These are phyloP conservation scores for Cariama cristata DNA, from an alignment of 2,113 vertebrate species.

Conservation along the genomic window DNA sequence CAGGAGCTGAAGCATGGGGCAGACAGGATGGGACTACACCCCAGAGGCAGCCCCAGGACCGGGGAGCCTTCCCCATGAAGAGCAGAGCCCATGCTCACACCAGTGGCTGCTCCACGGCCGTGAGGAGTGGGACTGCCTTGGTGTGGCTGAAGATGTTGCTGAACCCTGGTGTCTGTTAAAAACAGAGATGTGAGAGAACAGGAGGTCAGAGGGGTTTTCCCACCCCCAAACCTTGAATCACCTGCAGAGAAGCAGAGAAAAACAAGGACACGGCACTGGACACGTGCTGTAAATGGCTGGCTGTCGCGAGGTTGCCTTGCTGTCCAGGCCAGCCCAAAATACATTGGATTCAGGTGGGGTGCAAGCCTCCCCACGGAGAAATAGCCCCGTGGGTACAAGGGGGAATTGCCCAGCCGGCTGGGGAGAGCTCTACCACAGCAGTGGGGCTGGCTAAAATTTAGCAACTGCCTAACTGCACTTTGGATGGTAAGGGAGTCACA, in stretches of 20 bases:
- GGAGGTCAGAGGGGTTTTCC: not conserved
- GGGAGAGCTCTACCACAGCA: not conserved
- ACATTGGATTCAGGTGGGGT: not conserved
- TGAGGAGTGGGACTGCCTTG: not conserved
- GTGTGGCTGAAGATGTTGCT: not conserved
- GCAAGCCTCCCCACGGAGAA: not conserved
- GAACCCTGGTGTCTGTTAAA: not conserved
- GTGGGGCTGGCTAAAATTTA: not conserved
- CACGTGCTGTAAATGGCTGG: not conserved
- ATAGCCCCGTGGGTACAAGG: rapidly evolving
- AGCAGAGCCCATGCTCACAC: not conserved
- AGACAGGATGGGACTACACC: not conserved
- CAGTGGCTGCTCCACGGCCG: not conserved
- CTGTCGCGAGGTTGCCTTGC: not conserved
- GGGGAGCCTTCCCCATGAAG: not conserved
- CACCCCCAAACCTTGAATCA: not conserved
- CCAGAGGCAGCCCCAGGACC: not conserved
- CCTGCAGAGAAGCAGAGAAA: not conserved
- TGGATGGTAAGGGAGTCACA: not conserved
- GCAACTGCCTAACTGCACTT: not conserved
- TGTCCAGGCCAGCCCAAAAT: not conserved
- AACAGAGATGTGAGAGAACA: not conserved
- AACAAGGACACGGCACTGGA: not conserved
- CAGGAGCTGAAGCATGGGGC: not conserved
- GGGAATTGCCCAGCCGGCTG: not conserved